A percentile compares a stretch with the other conserved stretches of the same genome.
These are phyloP conservation scores for Capricornis sumatraensis DNA, from an alignment of 2,113 vertebrate species.

Conservation along the genomic window DNA sequence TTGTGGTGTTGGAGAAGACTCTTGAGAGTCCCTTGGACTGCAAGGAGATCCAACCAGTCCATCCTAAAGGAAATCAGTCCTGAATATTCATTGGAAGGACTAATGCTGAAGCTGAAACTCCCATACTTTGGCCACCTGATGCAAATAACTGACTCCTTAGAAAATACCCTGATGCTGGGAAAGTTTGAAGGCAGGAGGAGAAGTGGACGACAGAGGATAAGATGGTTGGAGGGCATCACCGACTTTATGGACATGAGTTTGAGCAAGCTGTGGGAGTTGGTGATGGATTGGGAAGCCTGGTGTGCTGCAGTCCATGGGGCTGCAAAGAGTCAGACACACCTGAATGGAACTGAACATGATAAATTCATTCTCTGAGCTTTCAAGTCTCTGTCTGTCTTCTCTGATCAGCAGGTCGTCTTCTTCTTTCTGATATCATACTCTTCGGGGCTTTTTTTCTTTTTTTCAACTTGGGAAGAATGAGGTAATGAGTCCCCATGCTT, in stretches of 20 bases:
- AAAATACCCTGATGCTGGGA: neutral
- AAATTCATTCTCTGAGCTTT: neutral
- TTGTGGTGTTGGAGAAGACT: neutral
- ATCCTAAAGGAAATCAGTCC: neutral
- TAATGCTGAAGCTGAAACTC: neutral
- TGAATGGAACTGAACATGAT: neutral
- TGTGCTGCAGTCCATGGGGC: neutral
- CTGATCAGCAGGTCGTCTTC: neutral
- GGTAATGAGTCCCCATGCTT: neutral
- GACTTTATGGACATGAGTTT: neutral
- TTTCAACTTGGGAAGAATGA: neutral
- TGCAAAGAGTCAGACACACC: neutral
- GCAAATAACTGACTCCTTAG: neutral
- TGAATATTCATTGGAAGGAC: neutral
- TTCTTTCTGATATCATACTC: neutral
- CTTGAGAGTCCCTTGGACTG: neutral
- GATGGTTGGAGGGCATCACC: neutral
- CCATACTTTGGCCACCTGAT: neutral
- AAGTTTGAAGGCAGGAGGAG: neutral
- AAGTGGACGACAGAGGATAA: neutral
- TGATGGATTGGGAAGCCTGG: neutral
- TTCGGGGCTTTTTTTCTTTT: neutral
- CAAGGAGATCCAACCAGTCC: neutral
- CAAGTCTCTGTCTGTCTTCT: neutral
- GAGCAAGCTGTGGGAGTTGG: neutral